Base-by-base conservation (phyloP, 2,888 invertebrate species). In the Dastarcus helophoroides region DNA sequence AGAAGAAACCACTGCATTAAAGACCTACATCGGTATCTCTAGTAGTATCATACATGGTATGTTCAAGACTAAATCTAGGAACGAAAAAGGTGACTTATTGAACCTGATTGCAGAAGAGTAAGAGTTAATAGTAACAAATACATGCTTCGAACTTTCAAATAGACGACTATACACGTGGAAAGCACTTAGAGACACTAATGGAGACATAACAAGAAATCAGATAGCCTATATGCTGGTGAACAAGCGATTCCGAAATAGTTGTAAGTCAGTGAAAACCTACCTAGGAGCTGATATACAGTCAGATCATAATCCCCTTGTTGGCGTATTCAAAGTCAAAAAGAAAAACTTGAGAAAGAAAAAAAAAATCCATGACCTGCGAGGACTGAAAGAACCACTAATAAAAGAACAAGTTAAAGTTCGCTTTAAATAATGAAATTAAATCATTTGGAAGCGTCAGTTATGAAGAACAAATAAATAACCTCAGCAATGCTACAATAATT, bases 181-280 rank as follows among this genome's bases (percentile, higher is more conserved):
- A 19, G 7, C 19, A 19, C 19, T 8, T 19, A 7, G 8, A 19
- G 19, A 19, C 19, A 19, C 7, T 7, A 14, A 5, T 3, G 27
- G 19, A 10, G 7, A 10, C 13, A 12, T 21, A 21, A 13, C 21
- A 9, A 19, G 22, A 29, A 29, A 29, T 13, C 29, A 29, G 14
- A 29, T 29, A 9, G 29, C 15, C 29, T 21, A 11, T 17, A 29
- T 29, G 12, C 22, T 29, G 9, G 21, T 29, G 7, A 29, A 29
- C 14, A 21, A 21, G 13, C 10, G 29, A 21, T 29, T n/a, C 12
- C 21, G 29, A 21, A 29, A 29, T 22, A 29, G 29, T 12, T 21
- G 9, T 22, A 29, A 12, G 9, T 21, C 29, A 21, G 29, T 29
- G 5, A 21, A 29, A 29, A 9, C 29, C 22, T 12, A 29, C n/a